Evolutionary conservation across 2,888 invertebrate genomes (phyloP), one percentile per base, ranked within the genome.

Genomic region (Microctonus aethiopoides): DNA sequence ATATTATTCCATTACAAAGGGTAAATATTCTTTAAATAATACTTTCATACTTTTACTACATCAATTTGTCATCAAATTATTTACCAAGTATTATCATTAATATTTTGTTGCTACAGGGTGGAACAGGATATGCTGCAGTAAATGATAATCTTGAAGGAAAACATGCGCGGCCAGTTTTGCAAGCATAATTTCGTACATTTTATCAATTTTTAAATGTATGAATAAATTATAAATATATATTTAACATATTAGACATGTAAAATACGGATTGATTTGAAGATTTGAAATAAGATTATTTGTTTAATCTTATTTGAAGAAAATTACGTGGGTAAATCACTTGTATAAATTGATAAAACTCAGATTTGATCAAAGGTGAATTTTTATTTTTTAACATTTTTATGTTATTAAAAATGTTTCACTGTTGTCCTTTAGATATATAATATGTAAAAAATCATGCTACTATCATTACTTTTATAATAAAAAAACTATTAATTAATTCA

Each of bases 51-150:
- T 52, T 41, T n/a, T n/a, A n/a, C n/a, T n/a, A n/a, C n/a, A n/a
- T n/a, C n/a, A n/a, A n/a, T n/a, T n/a, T n/a, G n/a, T n/a, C n/a
- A n/a, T n/a, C n/a, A n/a, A n/a, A n/a, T n/a, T n/a, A n/a, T n/a
- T n/a, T n/a, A n/a, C n/a, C n/a, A n/a, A n/a, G n/a, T n/a, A n/a
- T n/a, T n/a, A n/a, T n/a, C n/a, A n/a, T n/a, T n/a, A n/a, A n/a
- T n/a, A 62, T 51, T 59, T 51, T 59, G 70, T 62, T 71, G 70
- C 61, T 71, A 68, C 81, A 94, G 93, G 99, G 99, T 79, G 98
- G 98, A 41, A 98, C 98, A 16, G 98, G 98, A 13, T 99, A 97
- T 87, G 90, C 97, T 6, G 91, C 91, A 46, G 96, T 96, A 32
- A 98, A 98, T 84, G 89, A 91, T 46, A 92, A 93, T 77, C 88